Conservation (phyloP, 2,888 invertebrate genomes). For the Acrobasis consociella region DNA sequence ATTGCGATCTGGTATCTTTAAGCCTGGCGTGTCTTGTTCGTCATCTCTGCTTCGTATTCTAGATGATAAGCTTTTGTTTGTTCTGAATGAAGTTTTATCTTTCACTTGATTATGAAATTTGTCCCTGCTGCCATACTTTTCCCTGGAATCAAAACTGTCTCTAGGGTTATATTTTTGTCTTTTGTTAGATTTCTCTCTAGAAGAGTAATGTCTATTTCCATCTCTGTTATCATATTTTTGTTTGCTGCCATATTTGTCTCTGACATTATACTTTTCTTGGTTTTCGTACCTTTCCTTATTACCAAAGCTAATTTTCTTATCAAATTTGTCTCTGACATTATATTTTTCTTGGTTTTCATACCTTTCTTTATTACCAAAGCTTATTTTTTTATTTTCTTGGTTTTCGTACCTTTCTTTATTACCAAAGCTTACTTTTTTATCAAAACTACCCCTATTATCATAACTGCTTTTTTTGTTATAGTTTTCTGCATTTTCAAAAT, state of each 20-base stretch:
- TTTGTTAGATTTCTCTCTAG: not conserved
- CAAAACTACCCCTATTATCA: too few species aligned
- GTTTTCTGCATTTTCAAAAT: too few species aligned
- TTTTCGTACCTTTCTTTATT: not conserved
- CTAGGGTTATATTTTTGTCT: not conserved
- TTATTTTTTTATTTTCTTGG: not conserved
- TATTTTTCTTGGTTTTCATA: not conserved
- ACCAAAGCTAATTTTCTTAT: not conserved
- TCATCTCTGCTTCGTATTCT: not conserved
- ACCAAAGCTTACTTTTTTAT: not conserved
- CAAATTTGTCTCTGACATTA: too few species aligned
- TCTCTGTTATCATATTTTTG: not conserved
- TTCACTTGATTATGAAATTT: not conserved
- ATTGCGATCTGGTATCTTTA: not conserved
- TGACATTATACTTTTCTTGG: not conserved
- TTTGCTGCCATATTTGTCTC: not conserved
- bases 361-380: not conserved
- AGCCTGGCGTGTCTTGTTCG: not conserved
- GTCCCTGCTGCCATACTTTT: not conserved
- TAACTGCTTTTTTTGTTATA: too few species aligned
- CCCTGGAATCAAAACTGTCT: not conserved
- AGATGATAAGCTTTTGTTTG: not conserved
- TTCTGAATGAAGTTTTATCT: not conserved
- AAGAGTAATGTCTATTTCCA: not conserved
- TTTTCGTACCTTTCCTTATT: not conserved